Base-by-base conservation (phyloP, 2,888 invertebrate genomes). In the Sussaba pulchella region DNA sequence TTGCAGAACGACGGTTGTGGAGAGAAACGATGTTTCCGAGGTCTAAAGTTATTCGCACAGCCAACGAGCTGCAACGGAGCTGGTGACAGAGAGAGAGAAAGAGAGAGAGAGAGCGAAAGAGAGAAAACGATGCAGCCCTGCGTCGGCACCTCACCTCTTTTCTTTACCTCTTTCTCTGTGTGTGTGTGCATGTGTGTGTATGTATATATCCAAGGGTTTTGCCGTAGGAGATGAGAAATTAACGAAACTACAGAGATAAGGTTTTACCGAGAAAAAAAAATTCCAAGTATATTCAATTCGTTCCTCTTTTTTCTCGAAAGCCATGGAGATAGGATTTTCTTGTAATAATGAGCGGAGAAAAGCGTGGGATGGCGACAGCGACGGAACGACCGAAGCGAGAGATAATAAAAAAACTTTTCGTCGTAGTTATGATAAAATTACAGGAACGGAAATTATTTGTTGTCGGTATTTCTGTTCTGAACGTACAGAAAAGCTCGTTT, bases 1-100 rank as follows among this genome's bases (percentile, higher is more conserved):
- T 14, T 36, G 67, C 57, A 75, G 45, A 75, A 66, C 39, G 54
- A 19, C 41, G 14, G 21, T 43, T n/a, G n/a, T n/a, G n/a, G n/a
- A 12, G 21, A 19, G 24, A 43, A 41, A 43, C 41, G 6, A 21
- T 24, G 21, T 41, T n/a, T n/a, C 24, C 61, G 24, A 41, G 21
- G 19, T 41, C 21, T 14, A 2, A 14, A 61, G 61, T 61, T 61
- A 61, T 41, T 61, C 61, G 43, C 43, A 21, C 19, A 43, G 41
- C 61, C 41, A 12, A 36, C 39, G 8, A 1, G 21, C 4, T 41
- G 43, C 41, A 10, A 61, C n/a, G 41, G n/a, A n/a, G n/a, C n/a
- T n/a, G n/a, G n/a, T n/a, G n/a, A n/a, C n/a, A n/a, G n/a, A n/a
- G n/a, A n/a, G n/a, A n/a, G n/a, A n/a, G n/a, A n/a, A n/a, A n/a